These are phyloP conservation scores for Siniperca undulata DNA, from an alignment of 2,797 vertebrate species.

Conservation along the genomic window DNA sequence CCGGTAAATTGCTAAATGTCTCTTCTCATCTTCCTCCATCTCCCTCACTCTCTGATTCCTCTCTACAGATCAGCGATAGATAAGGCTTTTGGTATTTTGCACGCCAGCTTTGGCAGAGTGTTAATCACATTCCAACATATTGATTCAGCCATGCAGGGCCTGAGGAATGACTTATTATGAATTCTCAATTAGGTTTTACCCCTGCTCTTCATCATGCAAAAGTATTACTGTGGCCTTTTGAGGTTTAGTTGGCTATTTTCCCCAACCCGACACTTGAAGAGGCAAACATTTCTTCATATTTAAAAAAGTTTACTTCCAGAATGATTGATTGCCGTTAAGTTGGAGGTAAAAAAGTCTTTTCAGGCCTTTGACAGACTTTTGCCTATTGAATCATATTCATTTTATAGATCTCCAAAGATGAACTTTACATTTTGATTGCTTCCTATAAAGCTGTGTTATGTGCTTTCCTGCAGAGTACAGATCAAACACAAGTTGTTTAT, in stretches of 20 bases:
- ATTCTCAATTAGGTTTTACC: conserved; percentile 26
- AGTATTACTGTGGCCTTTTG: not conserved
- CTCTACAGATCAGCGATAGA: conserved; percentile 17
- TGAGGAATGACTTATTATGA: conserved; percentile 20
- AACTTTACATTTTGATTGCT: not conserved
- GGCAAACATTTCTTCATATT: not conserved
- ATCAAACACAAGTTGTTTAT: conserved; percentile 30
- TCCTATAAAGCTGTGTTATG: not conserved
- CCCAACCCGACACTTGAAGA: not conserved
- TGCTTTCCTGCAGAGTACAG: not conserved
- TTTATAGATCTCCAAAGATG: not conserved
- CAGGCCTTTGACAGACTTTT: not conserved
- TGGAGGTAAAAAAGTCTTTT: not conserved
- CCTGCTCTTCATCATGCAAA: not conserved
- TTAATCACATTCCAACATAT: conserved; percentile 49
- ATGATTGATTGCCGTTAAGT: not conserved
- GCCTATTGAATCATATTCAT: not conserved
- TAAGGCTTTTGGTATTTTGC: conserved; percentile 37
- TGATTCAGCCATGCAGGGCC: conserved; percentile 30
- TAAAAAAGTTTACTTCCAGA: not conserved
- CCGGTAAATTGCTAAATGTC: conserved; percentile 41
- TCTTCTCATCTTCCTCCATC: conserved; percentile 37
- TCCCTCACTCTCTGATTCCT: conserved; percentile 18
- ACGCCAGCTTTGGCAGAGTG: conserved; percentile 29
- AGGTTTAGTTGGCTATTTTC: not conserved